phyloP scores from a whole-genome alignment of 2,797 vertebrate species.

The Acipenser ruthenus region DNA sequence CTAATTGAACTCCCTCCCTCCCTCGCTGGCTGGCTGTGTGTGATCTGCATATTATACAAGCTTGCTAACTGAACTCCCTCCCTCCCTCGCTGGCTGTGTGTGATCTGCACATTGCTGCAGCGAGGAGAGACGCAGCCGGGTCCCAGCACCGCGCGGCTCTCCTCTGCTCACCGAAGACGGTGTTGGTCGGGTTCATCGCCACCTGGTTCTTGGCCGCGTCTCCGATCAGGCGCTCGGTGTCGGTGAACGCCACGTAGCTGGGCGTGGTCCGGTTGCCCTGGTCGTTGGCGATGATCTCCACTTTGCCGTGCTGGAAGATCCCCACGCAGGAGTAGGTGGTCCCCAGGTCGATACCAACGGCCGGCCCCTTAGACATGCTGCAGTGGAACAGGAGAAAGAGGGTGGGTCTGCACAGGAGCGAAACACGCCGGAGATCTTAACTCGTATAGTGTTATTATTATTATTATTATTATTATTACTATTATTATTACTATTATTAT shows the following conservation, averaged over 20 bases:
- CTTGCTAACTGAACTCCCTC: too few species aligned
- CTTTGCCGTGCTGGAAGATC: conserved; percentile 73
- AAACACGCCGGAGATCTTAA: too few species aligned
- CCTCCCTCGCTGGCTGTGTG: too few species aligned
- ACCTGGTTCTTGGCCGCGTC: conserved; percentile 89
- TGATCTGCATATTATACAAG: too few species aligned
- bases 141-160: too few species aligned
- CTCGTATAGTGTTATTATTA: background rate
- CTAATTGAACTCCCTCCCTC: too few species aligned
- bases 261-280: conserved; percentile 80
- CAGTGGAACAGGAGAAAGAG: conserved; percentile 13
- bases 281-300: conserved; percentile 74
- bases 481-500: too few species aligned
- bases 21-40: too few species aligned
- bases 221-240: conserved; percentile 78
- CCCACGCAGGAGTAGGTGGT: conserved; percentile 76
- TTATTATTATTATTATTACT: background rate
- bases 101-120: too few species aligned
- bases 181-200: conserved; percentile 84
- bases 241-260: conserved; percentile 84
- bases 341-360: conserved; percentile 68
- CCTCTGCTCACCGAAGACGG: conserved; percentile 70
- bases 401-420: too few species aligned
- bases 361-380: conserved; percentile 70
- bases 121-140: too few species aligned